These are phyloP conservation scores for Sthenelais limicola DNA, from an alignment of 2,888 invertebrate genomes.

Conservation along the genomic window DNA sequence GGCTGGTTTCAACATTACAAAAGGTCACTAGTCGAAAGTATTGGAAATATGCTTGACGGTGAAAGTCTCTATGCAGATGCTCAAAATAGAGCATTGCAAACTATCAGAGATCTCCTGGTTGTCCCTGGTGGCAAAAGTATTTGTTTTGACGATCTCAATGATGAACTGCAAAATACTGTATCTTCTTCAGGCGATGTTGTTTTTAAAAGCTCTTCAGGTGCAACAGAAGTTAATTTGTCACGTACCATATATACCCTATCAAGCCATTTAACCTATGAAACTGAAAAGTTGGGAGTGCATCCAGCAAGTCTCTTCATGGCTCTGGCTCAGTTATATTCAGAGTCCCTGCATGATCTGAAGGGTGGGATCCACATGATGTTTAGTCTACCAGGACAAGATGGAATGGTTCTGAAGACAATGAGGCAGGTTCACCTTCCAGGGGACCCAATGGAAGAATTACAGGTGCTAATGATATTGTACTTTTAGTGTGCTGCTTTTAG, in stretches of 20 bases:
- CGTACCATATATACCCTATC: slow-evolving; percentile 19
- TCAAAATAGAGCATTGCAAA: slow-evolving; percentile 26
- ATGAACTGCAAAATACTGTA: no score
- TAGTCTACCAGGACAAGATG: not conserved
- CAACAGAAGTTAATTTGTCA: no score
- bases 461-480: no score
- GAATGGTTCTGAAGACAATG: no score
- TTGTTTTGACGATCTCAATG: no score
- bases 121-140: no score
- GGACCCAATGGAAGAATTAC: no score
- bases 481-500: no score
- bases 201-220: no score
- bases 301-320: slow-evolving; percentile 24
- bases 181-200: no score
- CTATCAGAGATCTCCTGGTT: slow-evolving; percentile 6
- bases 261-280: slow-evolving; percentile 10
- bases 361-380: slow-evolving; percentile 20
- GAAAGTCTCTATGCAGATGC: slow-evolving; percentile 3
- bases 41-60: slow-evolving; percentile 16
- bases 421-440: not conserved
- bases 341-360: slow-evolving; percentile 13
- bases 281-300: slow-evolving; percentile 31
- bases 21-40: slow-evolving; percentile 6
- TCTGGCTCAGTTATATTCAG: slow-evolving; percentile 1
- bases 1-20: slow-evolving; percentile 29